phyloP scores from a whole-genome alignment of 2,113 vertebrate genomes.

The Cyrtonyx montezumae region DNA sequence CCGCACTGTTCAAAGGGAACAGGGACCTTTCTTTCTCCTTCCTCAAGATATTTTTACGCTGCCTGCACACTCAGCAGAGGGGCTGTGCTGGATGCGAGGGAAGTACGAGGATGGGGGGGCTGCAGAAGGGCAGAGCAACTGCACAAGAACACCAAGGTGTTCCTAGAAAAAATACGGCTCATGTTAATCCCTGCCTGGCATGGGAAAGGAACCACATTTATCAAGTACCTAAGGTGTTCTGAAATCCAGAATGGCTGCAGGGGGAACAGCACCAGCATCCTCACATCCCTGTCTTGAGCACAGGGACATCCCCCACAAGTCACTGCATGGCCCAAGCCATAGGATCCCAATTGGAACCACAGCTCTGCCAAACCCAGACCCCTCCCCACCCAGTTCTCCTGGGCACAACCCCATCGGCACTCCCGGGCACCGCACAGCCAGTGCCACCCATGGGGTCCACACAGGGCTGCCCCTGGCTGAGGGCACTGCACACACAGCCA shows the following conservation, averaged over 20 bases:
- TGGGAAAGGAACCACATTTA: neutral
- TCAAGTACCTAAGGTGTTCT: neutral
- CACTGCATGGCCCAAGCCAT: neutral
- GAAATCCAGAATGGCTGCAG: neutral
- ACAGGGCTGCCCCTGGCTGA: neutral
- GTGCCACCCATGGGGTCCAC: too few relatives aligned
- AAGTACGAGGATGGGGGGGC: neutral
- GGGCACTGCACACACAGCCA: conserved; percentile 56
- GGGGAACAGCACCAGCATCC: neutral
- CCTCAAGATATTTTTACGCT: neutral
- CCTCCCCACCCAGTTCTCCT: neutral
- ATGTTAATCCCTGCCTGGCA: conserved; percentile 21
- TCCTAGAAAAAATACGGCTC: neutral
- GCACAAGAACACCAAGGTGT: neutral
- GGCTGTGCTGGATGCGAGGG: neutral
- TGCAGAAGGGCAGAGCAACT: neutral
- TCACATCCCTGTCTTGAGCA: neutral
- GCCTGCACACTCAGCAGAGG: rapidly evolving
- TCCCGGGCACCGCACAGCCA: too few relatives aligned
- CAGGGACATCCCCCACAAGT: neutral
- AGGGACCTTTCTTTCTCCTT: neutral
- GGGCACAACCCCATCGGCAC: too few relatives aligned
- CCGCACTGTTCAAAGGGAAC: neutral
- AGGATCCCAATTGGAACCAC: neutral
- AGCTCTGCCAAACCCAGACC: neutral